Evolutionary conservation across 2,797 vertebrate genomes (phyloP).

Genomic region (Discoglossus pictus): DNA sequence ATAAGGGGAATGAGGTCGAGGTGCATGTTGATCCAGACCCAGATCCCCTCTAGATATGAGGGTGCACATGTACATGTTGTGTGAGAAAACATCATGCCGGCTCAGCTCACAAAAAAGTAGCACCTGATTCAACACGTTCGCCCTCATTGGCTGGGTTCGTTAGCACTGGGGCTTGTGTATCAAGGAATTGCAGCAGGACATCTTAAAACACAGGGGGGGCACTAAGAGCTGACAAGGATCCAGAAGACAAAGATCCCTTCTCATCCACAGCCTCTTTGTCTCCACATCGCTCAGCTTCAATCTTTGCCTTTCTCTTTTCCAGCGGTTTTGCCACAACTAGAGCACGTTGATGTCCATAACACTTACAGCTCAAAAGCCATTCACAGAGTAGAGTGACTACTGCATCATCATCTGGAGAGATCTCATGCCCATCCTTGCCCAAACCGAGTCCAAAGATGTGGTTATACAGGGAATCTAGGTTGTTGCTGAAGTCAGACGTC

Average conservation of each 20-base stretch:
- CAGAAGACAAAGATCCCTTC: constrained; percentile 94
- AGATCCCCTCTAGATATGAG: constrained; percentile 95
- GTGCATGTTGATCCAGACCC: constrained; percentile 91
- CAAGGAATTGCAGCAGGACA: constrained; percentile 95
- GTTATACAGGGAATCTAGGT: constrained; percentile 95
- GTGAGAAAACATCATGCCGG: constrained; percentile 96
- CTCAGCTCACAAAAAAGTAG: constrained; percentile 95
- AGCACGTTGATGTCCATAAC: constrained; percentile 92
- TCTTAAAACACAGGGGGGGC: constrained; percentile 94
- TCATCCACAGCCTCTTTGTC: constrained; percentile 98
- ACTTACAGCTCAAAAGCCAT: constrained; percentile 97
- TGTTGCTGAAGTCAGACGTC: constrained; percentile 97
- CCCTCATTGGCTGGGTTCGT: constrained; percentile 93
- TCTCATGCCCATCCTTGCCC: constrained; percentile 98
- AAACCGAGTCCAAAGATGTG: constrained; percentile 96
- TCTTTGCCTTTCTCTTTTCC: constrained; percentile 97
- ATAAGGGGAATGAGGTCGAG: constrained; percentile 90
- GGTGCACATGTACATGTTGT: constrained; percentile 99
- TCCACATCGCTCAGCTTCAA: constrained; percentile 94
- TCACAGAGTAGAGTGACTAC: constrained; percentile 96
- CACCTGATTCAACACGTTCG: constrained; percentile 90
- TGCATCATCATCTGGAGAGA: constrained; percentile 93
- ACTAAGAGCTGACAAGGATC: constrained; percentile 92
- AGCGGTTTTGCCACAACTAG: constrained; percentile 98
- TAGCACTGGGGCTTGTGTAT: constrained; percentile 94